These are phyloP conservation scores for Otolemur crassicaudatus DNA, from an alignment of 2,797 vertebrate genomes.

Conservation along the genomic window DNA sequence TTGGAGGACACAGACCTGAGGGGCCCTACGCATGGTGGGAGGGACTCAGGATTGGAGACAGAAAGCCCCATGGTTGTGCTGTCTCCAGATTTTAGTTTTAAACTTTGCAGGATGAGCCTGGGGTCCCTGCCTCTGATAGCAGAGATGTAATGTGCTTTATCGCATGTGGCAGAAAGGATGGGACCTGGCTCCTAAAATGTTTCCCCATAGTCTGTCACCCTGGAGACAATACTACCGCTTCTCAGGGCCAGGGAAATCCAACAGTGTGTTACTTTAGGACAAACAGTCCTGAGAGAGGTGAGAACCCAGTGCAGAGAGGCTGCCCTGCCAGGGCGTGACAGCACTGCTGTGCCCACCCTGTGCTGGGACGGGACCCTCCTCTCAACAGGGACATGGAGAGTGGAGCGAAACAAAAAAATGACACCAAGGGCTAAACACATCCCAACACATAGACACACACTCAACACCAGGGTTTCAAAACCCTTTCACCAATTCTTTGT, in stretches of 20 bases:
- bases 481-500: neutral
- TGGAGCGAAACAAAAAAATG: neutral
- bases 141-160: rapidly evolving
- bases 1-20: neutral
- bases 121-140: neutral
- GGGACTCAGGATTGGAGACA: rapidly evolving
- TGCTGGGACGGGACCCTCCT: neutral
- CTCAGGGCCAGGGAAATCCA: neutral
- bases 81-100: neutral
- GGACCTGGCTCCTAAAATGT: neutral
- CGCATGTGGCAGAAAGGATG: rapidly evolving
- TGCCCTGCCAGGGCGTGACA: neutral
- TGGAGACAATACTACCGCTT: neutral
- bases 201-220: rapidly evolving
- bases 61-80: rapidly evolving
- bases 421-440: neutral
- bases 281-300: neutral
- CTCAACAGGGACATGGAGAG: neutral
- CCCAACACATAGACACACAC: rapidly evolving
- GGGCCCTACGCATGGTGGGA: neutral
- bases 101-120: neutral
- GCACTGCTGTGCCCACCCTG: neutral
- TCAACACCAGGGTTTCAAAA: slow-evolving; percentile 46
- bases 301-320: neutral
- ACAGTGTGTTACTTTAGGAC: neutral